phyloP scores from a whole-genome alignment of 2,888 invertebrate species.

The Troides oblongomaculatus region DNA sequence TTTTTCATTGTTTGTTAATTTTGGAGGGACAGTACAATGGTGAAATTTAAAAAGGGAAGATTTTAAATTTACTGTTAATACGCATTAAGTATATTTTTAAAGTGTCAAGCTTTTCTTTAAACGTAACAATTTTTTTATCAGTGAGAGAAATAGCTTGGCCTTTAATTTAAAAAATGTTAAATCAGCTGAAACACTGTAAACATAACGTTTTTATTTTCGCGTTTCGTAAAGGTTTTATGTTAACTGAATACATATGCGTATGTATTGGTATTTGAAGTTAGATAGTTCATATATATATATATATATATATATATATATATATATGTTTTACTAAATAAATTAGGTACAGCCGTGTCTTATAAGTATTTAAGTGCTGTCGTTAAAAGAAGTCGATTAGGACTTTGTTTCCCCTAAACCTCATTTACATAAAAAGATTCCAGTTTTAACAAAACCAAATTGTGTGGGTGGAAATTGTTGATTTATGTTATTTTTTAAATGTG shows the following conservation, averaged over 20 bases:
- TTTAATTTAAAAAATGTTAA: background rate
- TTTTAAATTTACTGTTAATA: background rate
- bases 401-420: too few species aligned
- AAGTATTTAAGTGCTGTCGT: background rate
- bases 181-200: background rate
- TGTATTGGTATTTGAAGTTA: background rate
- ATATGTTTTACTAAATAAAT: background rate
- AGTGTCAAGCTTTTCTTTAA: background rate
- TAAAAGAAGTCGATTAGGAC: background rate
- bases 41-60: conserved; percentile 2
- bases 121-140: background rate
- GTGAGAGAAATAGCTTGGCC: background rate
- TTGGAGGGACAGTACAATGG: conserved; percentile 11
- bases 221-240: background rate
- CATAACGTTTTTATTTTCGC: background rate
- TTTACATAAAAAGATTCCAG: background rate
- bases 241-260: background rate
- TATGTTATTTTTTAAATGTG: too few species aligned
- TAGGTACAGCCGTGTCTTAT: background rate
- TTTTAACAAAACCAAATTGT: background rate
- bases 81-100: conserved; percentile 14
- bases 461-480: too few species aligned
- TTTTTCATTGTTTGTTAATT: conserved; percentile 45
- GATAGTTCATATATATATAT: background rate
- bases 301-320: too few species aligned